Percentiles rank a stretch among this genome's conserved stretches.
Conservation (phyloP, 2,797 vertebrate species). For the Hemibagrus guttatus region DNA sequence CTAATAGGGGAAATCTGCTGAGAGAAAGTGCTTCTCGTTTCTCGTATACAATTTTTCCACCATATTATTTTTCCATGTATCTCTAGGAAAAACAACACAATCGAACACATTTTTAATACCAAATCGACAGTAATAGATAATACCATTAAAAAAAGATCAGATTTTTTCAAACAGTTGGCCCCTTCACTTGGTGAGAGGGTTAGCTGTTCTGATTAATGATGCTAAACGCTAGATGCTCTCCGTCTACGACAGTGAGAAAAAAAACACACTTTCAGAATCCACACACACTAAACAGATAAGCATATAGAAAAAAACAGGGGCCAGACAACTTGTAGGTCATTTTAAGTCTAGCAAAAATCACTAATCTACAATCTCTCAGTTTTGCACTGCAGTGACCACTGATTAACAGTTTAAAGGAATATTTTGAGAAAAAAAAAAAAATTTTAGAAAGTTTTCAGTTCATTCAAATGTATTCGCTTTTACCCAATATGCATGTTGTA, state of each 20-base stretch:
- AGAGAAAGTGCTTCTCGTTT: conserved; percentile 54
- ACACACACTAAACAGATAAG: conserved; percentile 13
- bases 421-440: background rate
- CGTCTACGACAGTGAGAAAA: conserved; percentile 48
- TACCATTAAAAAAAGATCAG: conserved; percentile 16
- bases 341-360: background rate
- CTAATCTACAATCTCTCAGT: background rate
- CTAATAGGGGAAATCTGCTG: conserved; percentile 31
- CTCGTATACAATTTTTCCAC: conserved; percentile 23
- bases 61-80: conserved; percentile 19
- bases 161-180: conserved; percentile 35
- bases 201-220: conserved; percentile 23
- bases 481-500: background rate
- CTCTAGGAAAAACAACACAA: conserved; percentile 37
- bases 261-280: conserved; percentile 33
- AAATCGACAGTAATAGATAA: conserved; percentile 32
- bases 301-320: conserved; percentile 6
- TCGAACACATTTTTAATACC: conserved; percentile 27
- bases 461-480: background rate
- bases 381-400: conserved; percentile 9
- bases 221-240: conserved; percentile 29
- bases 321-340: background rate
- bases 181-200: conserved; percentile 54
- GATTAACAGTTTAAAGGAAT: conserved; percentile 22
- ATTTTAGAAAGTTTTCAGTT: background rate